phyloP scores from a whole-genome alignment of 2,113 vertebrate species.

The Tenrec ecaudatus region DNA sequence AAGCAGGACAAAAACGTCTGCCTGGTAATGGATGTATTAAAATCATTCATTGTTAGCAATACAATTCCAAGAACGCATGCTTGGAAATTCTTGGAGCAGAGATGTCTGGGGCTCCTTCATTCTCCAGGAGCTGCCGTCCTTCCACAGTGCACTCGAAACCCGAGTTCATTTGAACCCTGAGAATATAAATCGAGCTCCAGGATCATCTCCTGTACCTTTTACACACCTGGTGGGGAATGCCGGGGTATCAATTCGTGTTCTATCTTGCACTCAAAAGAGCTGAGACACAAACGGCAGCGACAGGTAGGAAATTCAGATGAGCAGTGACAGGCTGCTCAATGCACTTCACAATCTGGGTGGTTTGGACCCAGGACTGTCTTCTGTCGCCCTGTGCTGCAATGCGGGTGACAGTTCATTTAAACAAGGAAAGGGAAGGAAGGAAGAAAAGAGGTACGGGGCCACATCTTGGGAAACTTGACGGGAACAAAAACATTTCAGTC shows the following conservation, averaged over 20 bases:
- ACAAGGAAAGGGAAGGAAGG: background rate
- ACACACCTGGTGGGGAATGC: background rate
- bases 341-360: background rate
- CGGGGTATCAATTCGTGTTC: background rate
- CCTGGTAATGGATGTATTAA: background rate
- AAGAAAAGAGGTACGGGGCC: constrained; percentile 45
- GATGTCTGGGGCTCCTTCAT: background rate
- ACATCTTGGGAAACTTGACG: constrained; percentile 60
- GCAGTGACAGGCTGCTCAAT: constrained; percentile 17
- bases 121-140: background rate
- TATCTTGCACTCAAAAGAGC: constrained; percentile 11
- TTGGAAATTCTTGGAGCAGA: background rate
- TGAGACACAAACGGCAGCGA: constrained; percentile 14
- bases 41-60: background rate
- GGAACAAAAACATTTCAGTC: constrained; percentile 67
- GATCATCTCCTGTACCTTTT: constrained; percentile 4
- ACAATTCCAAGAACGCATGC: background rate
- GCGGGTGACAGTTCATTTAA: constrained; percentile 10
- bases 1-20: background rate
- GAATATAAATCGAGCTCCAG: background rate
- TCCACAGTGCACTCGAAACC: background rate
- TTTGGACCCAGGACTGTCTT: constrained; percentile 25
- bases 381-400: background rate
- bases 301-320: constrained; percentile 20
- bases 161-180: background rate